These are phyloP conservation scores for Phaedon cochleariae DNA, from an alignment of 2,888 invertebrate species.

Conservation along the genomic window DNA sequence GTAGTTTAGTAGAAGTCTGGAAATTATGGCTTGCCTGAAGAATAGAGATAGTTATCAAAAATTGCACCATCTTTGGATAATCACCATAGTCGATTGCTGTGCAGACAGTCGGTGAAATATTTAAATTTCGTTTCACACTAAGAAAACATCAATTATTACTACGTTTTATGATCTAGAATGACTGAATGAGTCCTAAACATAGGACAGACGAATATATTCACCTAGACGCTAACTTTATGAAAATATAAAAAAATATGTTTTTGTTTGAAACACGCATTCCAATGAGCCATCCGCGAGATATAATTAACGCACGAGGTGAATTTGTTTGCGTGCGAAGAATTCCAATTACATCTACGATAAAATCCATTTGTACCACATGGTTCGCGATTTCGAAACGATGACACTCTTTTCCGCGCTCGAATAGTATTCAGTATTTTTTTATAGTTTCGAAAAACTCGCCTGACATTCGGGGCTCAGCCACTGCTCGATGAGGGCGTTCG, in stretches of 20 bases:
- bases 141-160: constrained; percentile 29
- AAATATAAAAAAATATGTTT: constrained; percentile 48
- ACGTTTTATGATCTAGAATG: constrained; percentile 29
- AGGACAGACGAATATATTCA: constrained; percentile 30
- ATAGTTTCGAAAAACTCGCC: constrained; percentile 54
- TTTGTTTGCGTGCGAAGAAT: constrained; percentile 18
- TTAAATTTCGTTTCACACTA: constrained; percentile 33
- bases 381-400: constrained; percentile 20
- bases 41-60: constrained; percentile 5
- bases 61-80: constrained; percentile 51
- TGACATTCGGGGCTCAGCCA: constrained; percentile 81
- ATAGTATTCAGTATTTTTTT: constrained; percentile 17
- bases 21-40: too few species aligned
- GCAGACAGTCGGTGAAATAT: constrained; percentile 36
- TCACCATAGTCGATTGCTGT: constrained; percentile 27
- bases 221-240: constrained; percentile 42
- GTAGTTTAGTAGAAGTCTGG: too few species aligned
- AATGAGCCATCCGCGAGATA: too few species aligned
- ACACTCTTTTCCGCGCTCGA: not conserved
- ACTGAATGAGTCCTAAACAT: constrained; percentile 37
- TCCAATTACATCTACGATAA: constrained; percentile 38
- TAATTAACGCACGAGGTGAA: constrained; percentile 18
- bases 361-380: constrained; percentile 44
- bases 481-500: constrained; percentile 73
- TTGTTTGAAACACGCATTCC: constrained; percentile 19